These are phyloP conservation scores for Oophaga sylvatica DNA, from an alignment of 2,797 vertebrate species.

Conservation along the genomic window DNA sequence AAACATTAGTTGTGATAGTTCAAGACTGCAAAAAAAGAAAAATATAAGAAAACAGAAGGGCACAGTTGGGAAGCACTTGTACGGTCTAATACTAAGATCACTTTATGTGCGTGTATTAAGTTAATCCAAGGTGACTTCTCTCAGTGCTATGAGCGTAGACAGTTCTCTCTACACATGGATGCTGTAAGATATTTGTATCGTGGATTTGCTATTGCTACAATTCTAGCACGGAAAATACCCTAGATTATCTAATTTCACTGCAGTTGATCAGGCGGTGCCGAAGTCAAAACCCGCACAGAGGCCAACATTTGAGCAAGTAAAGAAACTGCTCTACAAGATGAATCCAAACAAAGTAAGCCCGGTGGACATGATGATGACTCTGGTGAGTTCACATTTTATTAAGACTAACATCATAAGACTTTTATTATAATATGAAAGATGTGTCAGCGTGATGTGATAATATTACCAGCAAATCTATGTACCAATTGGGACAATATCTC, in stretches of 20 bases:
- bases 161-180: constrained; percentile 39
- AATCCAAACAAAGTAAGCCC: constrained; percentile 87
- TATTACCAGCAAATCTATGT: neutral
- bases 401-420: neutral
- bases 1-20: neutral
- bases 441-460: neutral
- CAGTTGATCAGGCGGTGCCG: constrained; percentile 82
- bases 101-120: constrained; percentile 56
- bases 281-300: constrained; percentile 79
- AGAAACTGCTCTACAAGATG: constrained; percentile 83
- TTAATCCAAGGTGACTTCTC: constrained; percentile 60
- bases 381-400: constrained; percentile 70
- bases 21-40: neutral
- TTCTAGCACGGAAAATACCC: constrained; percentile 22
- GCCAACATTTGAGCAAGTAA: constrained; percentile 84
- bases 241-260: constrained; percentile 58
- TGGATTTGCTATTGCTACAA: constrained; percentile 38
- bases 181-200: constrained; percentile 50
- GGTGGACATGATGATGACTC: constrained; percentile 88
- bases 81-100: constrained; percentile 55
- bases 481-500: neutral
- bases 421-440: neutral
- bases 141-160: constrained; percentile 33
- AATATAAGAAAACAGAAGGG: constrained; percentile 4
- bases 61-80: constrained; percentile 19